phyloP scores from a whole-genome alignment of 1,140 invertebrate genomes.

The Lethocerus indicus region DNA sequence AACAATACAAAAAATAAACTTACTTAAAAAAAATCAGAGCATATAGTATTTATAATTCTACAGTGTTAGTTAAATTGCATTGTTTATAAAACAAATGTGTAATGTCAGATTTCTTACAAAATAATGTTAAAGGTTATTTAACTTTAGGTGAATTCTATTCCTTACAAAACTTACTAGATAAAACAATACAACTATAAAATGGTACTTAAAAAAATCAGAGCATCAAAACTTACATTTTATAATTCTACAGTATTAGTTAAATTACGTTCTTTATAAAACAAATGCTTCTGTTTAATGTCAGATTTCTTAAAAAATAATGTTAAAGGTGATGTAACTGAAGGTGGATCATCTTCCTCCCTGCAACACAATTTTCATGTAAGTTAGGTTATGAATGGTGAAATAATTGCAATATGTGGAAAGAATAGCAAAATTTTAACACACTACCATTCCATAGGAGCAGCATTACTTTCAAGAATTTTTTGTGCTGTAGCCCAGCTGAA shows the following conservation, averaged over 20 bases:
- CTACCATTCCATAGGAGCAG: conserved; percentile 54
- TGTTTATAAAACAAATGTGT: no score
- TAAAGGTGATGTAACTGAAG: neutral
- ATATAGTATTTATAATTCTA: no score
- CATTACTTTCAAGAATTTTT: conserved; percentile 57
- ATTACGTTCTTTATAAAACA: conserved; percentile 12
- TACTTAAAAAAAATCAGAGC: no score
- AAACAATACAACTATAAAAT: no score
- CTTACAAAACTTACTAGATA: no score
- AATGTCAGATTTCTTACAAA: no score
- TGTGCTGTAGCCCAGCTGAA: conserved; percentile 96
- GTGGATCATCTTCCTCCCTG: conserved; percentile 8
- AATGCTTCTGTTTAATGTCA: conserved; percentile 4
- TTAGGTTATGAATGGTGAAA: neutral
- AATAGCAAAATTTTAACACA: neutral
- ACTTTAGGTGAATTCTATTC: no score
- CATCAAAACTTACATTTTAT: no score
- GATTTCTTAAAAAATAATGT: conserved; percentile 5
- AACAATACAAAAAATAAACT: no score
- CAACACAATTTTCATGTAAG: neutral
- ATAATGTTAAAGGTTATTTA: no score
- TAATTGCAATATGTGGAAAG: neutral
- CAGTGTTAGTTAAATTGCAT: no score
- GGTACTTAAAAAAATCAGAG: no score
- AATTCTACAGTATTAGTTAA: conserved; percentile 5